Percentiles rank a stretch among this genome's conserved stretches.
Evolutionary conservation across 1,140 invertebrate species (phyloP).

Genomic region (Wasmannia auropunctata): DNA sequence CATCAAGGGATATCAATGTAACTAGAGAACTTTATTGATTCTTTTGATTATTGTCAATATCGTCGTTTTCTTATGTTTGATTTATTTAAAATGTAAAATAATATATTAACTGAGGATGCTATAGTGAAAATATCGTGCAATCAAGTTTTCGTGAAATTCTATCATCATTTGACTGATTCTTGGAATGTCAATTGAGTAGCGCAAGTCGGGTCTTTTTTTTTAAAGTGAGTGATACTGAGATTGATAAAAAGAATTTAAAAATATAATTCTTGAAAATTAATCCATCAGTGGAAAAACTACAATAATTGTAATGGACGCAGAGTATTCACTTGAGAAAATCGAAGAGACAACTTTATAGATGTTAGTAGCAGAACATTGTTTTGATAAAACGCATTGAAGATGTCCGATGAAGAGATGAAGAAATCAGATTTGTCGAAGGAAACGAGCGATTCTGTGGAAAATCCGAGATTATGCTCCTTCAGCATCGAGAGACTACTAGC

Average conservation of each 20-base stretch:
- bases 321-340: neutral
- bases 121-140: neutral
- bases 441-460: slow-evolving; percentile 49
- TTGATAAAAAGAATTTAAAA: neutral
- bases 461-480: slow-evolving; percentile 75
- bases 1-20: slow-evolving; percentile 50
- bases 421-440: slow-evolving; percentile 45
- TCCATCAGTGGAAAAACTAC: neutral
- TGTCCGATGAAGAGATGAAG: slow-evolving; percentile 73
- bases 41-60: neutral
- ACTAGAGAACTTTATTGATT: neutral
- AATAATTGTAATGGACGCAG: neutral
- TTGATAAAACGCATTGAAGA: slow-evolving; percentile 50
- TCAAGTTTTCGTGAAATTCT: slow-evolving; percentile 7
- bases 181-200: neutral
- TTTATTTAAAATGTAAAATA: slow-evolving; percentile 5
- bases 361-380: neutral
- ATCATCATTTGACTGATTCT: neutral
- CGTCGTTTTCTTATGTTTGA: neutral
- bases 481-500: slow-evolving; percentile 82
- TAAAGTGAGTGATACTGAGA: neutral
- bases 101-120: neutral
- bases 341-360: neutral
- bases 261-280: neutral
- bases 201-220: neutral